Evolutionary conservation across 2,113 vertebrate genomes (phyloP).

Genomic region (Abramis brama): DNA sequence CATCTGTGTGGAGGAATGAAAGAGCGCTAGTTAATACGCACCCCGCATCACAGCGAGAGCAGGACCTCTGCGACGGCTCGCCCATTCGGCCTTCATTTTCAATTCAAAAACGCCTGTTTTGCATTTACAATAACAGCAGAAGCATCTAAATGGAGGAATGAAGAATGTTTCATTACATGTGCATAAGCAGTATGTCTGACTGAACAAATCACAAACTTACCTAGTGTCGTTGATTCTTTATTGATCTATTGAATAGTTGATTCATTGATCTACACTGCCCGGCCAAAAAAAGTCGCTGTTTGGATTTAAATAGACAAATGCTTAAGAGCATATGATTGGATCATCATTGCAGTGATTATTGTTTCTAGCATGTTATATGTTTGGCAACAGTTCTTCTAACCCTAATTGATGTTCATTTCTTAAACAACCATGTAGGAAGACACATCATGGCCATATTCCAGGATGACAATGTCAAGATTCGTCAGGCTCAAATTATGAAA

Average conservation of each 20-base stretch:
- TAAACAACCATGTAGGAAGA: too few relatives aligned
- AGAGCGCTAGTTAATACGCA: constrained; percentile 26
- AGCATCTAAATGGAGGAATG: background rate
- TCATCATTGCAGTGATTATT: too few relatives aligned
- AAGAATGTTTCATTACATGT: background rate
- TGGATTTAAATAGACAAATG: too few relatives aligned
- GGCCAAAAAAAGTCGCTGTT: background rate
- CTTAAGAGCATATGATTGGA: too few relatives aligned
- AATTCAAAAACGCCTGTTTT: constrained; percentile 1
- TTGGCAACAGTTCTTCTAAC: too few relatives aligned
- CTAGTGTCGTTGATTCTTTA: background rate
- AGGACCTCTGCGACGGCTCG: background rate
- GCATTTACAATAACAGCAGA: constrained; percentile 12
- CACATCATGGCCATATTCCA: too few relatives aligned
- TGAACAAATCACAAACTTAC: background rate
- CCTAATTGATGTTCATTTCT: too few relatives aligned
- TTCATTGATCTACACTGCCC: background rate
- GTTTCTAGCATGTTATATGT: too few relatives aligned
- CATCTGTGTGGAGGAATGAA: background rate
- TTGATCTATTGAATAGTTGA: background rate
- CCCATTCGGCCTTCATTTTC: constrained; percentile 23
- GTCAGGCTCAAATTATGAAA: too few relatives aligned
- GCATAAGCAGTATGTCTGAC: background rate
- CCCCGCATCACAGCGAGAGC: constrained; percentile 2
- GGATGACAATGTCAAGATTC: too few relatives aligned